A percentile compares a stretch with the other conserved stretches of the same genome.
Evolutionary conservation across 2,113 vertebrate species (phyloP).

Genomic region (Ciconia stormi): DNA sequence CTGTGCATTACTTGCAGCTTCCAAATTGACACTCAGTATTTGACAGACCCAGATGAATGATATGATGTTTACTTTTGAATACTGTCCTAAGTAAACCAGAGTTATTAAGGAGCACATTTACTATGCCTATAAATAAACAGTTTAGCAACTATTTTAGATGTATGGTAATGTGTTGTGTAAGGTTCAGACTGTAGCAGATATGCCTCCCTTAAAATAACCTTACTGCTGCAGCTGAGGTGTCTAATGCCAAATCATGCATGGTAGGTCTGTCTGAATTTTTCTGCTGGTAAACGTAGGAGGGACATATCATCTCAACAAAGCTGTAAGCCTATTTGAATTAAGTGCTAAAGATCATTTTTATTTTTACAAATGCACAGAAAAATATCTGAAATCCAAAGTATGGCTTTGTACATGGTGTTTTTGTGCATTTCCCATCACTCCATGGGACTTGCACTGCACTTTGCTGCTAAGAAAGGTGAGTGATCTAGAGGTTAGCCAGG

Average conservation of each 20-base stretch:
- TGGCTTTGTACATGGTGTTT: not conserved
- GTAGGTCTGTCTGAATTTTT: not conserved
- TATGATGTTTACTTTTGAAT: not conserved
- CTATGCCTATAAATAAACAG: not conserved
- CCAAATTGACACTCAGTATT: not conserved
- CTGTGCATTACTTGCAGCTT: not conserved
- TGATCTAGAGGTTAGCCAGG: not conserved
- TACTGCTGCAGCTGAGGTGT: not conserved
- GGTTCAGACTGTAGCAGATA: not conserved
- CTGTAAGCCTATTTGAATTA: not conserved
- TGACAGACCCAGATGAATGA: not conserved
- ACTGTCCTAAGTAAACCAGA: not conserved
- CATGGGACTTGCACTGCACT: not conserved
- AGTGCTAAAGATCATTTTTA: not conserved
- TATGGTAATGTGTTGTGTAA: not conserved
- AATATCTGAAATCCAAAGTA: not conserved
- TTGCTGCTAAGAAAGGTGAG: not conserved
- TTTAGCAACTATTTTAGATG: not conserved
- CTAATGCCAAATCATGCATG: not conserved
- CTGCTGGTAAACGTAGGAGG: not conserved
- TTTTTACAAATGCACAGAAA: not conserved
- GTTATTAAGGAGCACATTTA: not conserved
- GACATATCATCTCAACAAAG: not conserved
- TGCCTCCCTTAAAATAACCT: not conserved
- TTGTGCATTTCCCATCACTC: not conserved